phyloP scores from a whole-genome alignment of 1,140 invertebrate genomes.

The Oscheius sp. region DNA sequence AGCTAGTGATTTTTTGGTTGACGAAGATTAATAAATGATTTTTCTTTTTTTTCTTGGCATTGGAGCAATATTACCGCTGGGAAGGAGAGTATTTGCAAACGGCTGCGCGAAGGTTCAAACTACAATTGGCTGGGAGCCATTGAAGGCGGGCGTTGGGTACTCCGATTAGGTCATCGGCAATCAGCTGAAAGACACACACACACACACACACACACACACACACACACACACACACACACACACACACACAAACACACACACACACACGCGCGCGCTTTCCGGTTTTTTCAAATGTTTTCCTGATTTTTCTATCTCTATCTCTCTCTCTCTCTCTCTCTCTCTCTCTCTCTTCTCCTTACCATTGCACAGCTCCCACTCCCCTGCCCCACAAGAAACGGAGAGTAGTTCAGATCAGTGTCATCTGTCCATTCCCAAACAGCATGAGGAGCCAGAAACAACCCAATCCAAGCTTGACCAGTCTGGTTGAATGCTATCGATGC shows the following conservation, averaged over 20 bases:
- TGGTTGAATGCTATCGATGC: not conserved
- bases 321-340: too few species aligned
- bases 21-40: too few species aligned
- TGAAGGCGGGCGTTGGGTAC: not conserved
- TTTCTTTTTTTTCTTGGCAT: too few species aligned
- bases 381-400: not conserved
- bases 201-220: too few species aligned
- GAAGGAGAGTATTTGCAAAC: not conserved
- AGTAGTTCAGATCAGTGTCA: not conserved
- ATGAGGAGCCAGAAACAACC: not conserved
- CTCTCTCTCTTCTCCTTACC: not conserved
- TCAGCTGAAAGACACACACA: not conserved
- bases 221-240: too few species aligned
- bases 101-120: not conserved
- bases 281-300: too few species aligned
- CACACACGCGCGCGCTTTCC: too few species aligned
- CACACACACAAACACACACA: too few species aligned
- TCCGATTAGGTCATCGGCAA: not conserved
- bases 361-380: not conserved
- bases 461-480: not conserved
- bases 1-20: too few species aligned
- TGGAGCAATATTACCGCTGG: too few species aligned
- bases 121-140: not conserved
- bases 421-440: constrained; percentile 1
- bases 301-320: too few species aligned